Evolutionary conservation across 2,113 vertebrate species (phyloP), one percentile per base, ranked within the genome.

Genomic region (Andinoacara biseriatus): DNA sequence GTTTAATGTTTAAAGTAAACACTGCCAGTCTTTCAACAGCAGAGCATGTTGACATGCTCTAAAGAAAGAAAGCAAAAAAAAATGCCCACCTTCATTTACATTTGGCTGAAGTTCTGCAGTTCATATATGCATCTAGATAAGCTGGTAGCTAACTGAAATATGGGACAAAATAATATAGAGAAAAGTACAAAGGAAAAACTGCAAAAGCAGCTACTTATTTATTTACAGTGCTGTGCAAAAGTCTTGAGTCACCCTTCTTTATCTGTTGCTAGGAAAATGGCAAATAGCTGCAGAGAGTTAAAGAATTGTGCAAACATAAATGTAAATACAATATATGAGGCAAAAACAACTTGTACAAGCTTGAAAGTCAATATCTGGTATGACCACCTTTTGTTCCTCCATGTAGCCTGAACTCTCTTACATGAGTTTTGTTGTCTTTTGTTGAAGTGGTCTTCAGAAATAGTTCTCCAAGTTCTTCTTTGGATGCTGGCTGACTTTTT

Each of bases 121-220:
- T 33, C 31, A 33, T 33, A 33, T 7, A 33, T 31, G 31, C 31
- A 31, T 31, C 5, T 5, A 31, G 67, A 82, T 80, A 81, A 63
- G 54, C 74, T 46, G n/a, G 15, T 7, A 20, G n/a, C 38, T 54
- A 72, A 85, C 63, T 89, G 43, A 89, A 78, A 38, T 4, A 58
- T 59, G 24, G 35, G 52, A 72, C 80, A 74, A 56, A 87, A 59
- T n/a, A 7, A 33, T 31, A 46, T 46, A 22, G 77, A 76, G 56
- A 17, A 84, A 69, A 74, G 26, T 69, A 67, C n/a, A 82, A 18
- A n/a, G 76, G 56, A 20, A 58, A 20, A 59, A 24, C 62, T 69
- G 62, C 18, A 56, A 74, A 88, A 76, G 76, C 76, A 79, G 29
- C 60, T 81, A 49, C 38, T 81, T 40, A 4, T 8, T n/a, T 31